phyloP scores from a whole-genome alignment of 2,113 vertebrate species.

The Vulpes ferrilata region DNA sequence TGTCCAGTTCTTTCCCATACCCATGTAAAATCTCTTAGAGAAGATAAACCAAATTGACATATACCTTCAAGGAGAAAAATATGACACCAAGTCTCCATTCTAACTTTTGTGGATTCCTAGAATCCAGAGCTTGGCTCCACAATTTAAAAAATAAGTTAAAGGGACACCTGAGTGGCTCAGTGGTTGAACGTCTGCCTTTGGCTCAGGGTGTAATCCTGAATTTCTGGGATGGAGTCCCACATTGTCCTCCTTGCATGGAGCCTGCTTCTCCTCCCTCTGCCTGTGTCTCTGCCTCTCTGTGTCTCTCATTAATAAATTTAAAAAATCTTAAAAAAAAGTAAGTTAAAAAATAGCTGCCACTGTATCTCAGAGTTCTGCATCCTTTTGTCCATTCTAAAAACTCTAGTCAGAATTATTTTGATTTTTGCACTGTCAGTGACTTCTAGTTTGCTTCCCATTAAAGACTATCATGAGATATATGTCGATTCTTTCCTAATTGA shows the following conservation, averaged over 20 bases:
- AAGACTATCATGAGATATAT: slow-evolving; percentile 1
- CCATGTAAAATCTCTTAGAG: neutral
- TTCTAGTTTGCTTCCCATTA: neutral
- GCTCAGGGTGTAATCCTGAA: too few relatives aligned
- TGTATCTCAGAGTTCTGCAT: neutral
- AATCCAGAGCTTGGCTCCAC: neutral
- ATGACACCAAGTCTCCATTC: neutral
- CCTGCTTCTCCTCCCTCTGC: too few relatives aligned
- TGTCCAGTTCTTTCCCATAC: neutral
- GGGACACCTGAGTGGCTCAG: too few relatives aligned
- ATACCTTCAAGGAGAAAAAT: neutral
- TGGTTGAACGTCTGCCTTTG: too few relatives aligned
- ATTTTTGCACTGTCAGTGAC: neutral
- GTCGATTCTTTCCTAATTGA: slow-evolving; percentile 1
- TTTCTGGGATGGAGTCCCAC: too few relatives aligned
- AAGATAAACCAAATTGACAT: neutral
- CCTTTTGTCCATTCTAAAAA: neutral
- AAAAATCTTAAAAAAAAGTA: neutral
- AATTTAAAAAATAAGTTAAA: neutral
- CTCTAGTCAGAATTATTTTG: neutral
- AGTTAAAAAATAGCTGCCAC: neutral
- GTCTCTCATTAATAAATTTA: too few relatives aligned
- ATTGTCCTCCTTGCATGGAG: too few relatives aligned
- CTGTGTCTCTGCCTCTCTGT: too few relatives aligned
- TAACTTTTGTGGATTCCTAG: neutral